Percentiles rank a stretch among this genome's conserved stretches.
Conservation (phyloP, 2,113 vertebrate genomes). For the Myrmecophaga tridactyla region DNA sequence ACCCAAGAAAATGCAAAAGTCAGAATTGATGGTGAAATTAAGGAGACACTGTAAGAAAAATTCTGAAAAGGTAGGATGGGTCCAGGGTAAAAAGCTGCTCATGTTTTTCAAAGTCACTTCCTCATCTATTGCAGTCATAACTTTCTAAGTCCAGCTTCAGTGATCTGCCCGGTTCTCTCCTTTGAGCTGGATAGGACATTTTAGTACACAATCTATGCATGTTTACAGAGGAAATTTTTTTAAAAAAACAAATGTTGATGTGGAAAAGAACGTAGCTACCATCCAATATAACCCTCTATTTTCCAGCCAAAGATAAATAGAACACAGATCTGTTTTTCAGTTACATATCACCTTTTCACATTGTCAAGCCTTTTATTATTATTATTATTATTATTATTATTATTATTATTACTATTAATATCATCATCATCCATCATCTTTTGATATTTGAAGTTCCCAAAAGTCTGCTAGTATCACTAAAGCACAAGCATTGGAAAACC, state of each 20-base stretch:
- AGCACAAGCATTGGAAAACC: background rate
- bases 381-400: no score
- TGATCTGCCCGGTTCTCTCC: background rate
- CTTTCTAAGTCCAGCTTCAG: background rate
- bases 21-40: background rate
- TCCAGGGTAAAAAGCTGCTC: background rate
- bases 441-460: background rate
- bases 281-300: background rate
- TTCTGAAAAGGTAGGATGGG: background rate
- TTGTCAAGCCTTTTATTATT: background rate
- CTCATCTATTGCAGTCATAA: background rate
- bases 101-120: background rate
- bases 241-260: background rate
- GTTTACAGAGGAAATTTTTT: background rate
- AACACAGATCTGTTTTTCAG: background rate
- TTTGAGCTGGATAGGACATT: background rate
- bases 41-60: background rate
- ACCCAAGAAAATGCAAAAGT: background rate
- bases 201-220: background rate
- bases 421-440: background rate
- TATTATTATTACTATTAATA: no score
- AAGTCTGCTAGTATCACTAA: background rate
- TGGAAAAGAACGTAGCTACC: background rate
- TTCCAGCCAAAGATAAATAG: background rate
- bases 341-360: background rate